Percentiles rank a stretch among this genome's conserved stretches.
Conservation (phyloP, 1,140 invertebrate species). For the Bombus breviceps region DNA sequence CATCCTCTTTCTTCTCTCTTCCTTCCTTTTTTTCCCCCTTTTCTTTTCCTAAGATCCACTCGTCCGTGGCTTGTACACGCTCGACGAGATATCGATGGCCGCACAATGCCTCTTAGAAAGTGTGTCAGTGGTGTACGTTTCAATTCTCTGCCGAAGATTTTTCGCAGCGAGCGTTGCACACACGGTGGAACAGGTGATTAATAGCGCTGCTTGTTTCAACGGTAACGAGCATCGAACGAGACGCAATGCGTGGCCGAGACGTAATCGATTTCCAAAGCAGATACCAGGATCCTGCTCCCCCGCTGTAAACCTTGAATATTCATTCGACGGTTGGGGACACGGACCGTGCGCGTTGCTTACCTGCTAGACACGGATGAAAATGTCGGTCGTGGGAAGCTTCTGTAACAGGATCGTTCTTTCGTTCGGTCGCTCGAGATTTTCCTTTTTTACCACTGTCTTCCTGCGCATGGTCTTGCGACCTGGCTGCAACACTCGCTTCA, state of each 20-base stretch:
- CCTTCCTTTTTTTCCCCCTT: background rate
- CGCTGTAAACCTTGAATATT: conserved; percentile 60
- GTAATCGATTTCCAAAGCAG: conserved; percentile 62
- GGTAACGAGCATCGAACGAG: conserved; percentile 59
- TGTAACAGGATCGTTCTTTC: conserved; percentile 8
- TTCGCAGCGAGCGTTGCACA: conserved; percentile 49
- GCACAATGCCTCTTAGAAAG: conserved; percentile 52
- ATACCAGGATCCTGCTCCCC: conserved; percentile 43
- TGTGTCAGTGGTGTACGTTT: conserved; percentile 62
- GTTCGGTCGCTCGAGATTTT: background rate
- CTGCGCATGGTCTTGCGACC: too few species aligned
- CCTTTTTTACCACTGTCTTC: background rate
- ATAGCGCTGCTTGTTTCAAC: conserved; percentile 53
- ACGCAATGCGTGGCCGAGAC: conserved; percentile 55
- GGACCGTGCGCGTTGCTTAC: background rate
- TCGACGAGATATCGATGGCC: conserved; percentile 5
- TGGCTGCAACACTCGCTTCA: background rate
- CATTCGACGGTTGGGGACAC: conserved; percentile 24
- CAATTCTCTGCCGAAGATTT: conserved; percentile 55
- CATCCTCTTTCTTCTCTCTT: background rate
- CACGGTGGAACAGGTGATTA: conserved; percentile 55
- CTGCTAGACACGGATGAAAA: conserved; percentile 3
- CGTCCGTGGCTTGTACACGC: background rate
- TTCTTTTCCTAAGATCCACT: background rate
- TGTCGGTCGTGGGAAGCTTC: conserved; percentile 44